A percentile compares a stretch with the other conserved stretches of the same genome.
These are phyloP conservation scores for Reticulitermes speratus DNA, from an alignment of 1,140 invertebrate species.

Conservation along the genomic window DNA sequence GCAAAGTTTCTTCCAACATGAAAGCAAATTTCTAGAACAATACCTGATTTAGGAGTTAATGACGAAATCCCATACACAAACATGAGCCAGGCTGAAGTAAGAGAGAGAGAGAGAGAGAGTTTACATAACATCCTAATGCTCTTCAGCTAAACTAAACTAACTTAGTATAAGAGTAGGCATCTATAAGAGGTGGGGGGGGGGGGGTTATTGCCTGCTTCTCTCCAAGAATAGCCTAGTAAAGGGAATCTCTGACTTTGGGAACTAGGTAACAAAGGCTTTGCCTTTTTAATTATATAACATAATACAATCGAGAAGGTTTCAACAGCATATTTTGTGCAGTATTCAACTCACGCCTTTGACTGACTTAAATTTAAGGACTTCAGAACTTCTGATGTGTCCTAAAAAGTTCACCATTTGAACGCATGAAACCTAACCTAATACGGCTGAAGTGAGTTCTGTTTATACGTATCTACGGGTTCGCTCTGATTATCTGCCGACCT, in stretches of 20 bases:
- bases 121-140: not conserved
- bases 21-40: slow-evolving; percentile 16
- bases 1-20: not conserved
- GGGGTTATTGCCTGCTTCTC: not conserved
- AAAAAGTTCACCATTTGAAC: too few species aligned
- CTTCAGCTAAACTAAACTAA: not conserved
- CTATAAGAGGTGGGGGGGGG: not conserved
- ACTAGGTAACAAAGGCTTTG: not conserved
- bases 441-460: too few species aligned
- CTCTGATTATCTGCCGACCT: too few species aligned
- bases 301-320: too few species aligned
- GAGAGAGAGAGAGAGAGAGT: not conserved
- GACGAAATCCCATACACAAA: not conserved
- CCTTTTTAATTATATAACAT: too few species aligned
- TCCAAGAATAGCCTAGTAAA: not conserved
- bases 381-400: too few species aligned
- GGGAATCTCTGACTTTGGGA: not conserved
- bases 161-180: not conserved
- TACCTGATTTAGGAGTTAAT: slow-evolving; percentile 19
- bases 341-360: too few species aligned
- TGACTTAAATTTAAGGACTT: too few species aligned
- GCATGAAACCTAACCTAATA: too few species aligned
- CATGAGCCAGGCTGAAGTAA: not conserved
- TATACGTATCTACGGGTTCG: too few species aligned
- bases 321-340: too few species aligned